Evolutionary conservation across 2,113 vertebrate genomes (phyloP), one percentile per base, ranked within the genome.

Genomic region (Vimba vimba): DNA sequence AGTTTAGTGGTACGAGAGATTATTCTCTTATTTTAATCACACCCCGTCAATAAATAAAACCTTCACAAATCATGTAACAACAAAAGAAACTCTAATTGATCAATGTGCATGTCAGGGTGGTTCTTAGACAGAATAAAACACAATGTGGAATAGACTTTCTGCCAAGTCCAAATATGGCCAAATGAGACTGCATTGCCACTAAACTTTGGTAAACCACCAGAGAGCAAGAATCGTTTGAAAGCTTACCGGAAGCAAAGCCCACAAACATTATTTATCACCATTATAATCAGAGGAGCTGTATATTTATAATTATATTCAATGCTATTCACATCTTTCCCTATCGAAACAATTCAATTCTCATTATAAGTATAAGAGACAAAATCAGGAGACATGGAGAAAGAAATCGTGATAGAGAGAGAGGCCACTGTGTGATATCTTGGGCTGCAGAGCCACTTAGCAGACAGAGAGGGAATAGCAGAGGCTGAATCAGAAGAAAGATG

Each of bases 401-500:
- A 82, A 84, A 75, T 71, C 27, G 59, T 69, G n/a, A 33, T 57
- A 66, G 55, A 83, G 57, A 45, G 55, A 45, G 62, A 71, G 50
- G 2, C 55, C 13, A 43, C 57, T 15, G 74, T 83, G 88, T 89
- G 90, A 94, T 95, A 94, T 94, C 87, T 92, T 92, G 91, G 93
- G 91, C 92, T 92, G 92, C 93, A 95, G 94, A 94, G 94, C 93
- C 94, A 90, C 94, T 94, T 92, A 95, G 93, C 94, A 94, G 94
- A 92, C 91, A 87, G 30, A 88, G 47, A 76, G 74, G 94, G 94
- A 94, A 95, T 89, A 93, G 93, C 94, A 95, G 91, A 90, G 87
- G 89, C 17, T 50, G 89, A 90, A 89, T 88, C 13, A 13, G 36
- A 90, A 89, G 23, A 68, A 74, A 68, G 52, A 77, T 17, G 45